These are phyloP conservation scores for Aradophagus sp. DNA, from an alignment of 1,140 invertebrate species.

Conservation along the genomic window DNA sequence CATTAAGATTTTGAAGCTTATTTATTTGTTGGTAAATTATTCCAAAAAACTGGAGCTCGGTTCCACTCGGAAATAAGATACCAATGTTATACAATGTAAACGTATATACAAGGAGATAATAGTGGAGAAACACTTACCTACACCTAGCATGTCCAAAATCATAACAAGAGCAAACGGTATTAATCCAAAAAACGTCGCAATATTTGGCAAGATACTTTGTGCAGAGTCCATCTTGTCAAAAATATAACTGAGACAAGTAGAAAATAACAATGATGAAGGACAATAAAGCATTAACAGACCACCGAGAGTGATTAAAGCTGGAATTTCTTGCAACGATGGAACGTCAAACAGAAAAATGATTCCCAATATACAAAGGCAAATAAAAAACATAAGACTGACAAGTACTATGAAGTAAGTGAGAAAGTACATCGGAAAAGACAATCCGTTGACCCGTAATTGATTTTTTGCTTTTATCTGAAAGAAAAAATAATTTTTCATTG, in stretches of 20 bases:
- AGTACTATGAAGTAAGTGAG: slow-evolving; percentile 84
- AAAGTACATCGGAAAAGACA: slow-evolving; percentile 86
- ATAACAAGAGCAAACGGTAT: slow-evolving; percentile 84
- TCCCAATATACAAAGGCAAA: slow-evolving; percentile 79
- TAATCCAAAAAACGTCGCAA: slow-evolving; percentile 83
- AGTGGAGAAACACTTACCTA: slow-evolving; percentile 75
- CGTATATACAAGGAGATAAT: no score
- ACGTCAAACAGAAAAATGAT: slow-evolving; percentile 82
- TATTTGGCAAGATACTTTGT: slow-evolving; percentile 84
- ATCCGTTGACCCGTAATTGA: slow-evolving; percentile 87
- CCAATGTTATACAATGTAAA: no score
- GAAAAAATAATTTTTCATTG: slow-evolving; percentile 10
- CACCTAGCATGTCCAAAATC: slow-evolving; percentile 80
- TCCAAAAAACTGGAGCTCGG: no score
- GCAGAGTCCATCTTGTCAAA: slow-evolving; percentile 89
- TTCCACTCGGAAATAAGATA: no score
- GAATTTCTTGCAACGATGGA: slow-evolving; percentile 79
- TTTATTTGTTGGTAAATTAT: no score
- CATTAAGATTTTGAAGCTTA: no score
- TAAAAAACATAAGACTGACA: slow-evolving; percentile 81
- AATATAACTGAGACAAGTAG: slow-evolving; percentile 84
- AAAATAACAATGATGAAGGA: slow-evolving; percentile 83
- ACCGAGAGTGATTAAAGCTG: slow-evolving; percentile 81
- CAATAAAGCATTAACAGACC: slow-evolving; percentile 83
- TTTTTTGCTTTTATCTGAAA: slow-evolving; percentile 88